A percentile compares a stretch with the other conserved stretches of the same genome.
These are phyloP conservation scores for Gortyna flavago DNA, from an alignment of 2,888 invertebrate species.

Conservation along the genomic window DNA sequence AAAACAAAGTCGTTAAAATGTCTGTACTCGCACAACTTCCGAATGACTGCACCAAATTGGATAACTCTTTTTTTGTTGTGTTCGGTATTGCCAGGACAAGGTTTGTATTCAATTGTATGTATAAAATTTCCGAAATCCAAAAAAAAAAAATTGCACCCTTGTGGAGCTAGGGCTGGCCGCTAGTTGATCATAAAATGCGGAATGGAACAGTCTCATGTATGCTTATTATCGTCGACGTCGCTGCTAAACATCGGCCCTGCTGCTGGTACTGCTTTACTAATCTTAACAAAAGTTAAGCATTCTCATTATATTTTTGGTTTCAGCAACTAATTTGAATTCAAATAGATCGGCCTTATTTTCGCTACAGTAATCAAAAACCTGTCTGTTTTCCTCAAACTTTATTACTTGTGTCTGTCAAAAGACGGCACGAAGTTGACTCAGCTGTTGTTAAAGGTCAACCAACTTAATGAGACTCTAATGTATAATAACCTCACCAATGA, in stretches of 20 bases:
- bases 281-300: not conserved
- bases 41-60: no score
- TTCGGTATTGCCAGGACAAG: no score
- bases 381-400: slow-evolving; percentile 14
- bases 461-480: slow-evolving; percentile 38
- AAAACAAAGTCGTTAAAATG: no score
- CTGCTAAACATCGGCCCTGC: not conserved
- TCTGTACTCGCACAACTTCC: no score
- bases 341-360: slow-evolving; percentile 13
- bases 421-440: slow-evolving; percentile 17
- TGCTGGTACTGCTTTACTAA: no score
- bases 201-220: not conserved
- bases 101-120: no score
- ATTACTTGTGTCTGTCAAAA: slow-evolving; percentile 27
- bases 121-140: no score
- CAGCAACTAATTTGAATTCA: slow-evolving; percentile 22
- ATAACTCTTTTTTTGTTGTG: no score
- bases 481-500: slow-evolving; percentile 29
- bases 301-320: not conserved
- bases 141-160: no score
- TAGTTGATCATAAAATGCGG: not conserved
- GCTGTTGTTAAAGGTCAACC: slow-evolving; percentile 36
- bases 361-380: slow-evolving; percentile 28
- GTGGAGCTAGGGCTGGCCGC: no score
- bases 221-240: no score